Evolutionary conservation across 2,113 vertebrate species (phyloP).

Genomic region (Syngnathus scovelli): DNA sequence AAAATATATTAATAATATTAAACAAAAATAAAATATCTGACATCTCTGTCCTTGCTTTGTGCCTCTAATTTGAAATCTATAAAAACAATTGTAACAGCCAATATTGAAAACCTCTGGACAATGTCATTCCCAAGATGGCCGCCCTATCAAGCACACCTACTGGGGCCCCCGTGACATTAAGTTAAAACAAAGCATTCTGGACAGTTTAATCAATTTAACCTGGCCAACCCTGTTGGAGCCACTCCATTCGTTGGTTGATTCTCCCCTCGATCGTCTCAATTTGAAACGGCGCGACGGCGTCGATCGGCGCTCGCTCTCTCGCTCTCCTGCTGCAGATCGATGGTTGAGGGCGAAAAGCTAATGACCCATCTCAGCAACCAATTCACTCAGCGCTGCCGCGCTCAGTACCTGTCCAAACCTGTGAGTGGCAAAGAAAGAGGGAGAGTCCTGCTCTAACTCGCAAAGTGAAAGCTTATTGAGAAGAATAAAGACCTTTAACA

Average conservation of each 20-base stretch:
- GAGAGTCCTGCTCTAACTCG: conserved; percentile 21
- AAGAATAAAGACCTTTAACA: not conserved
- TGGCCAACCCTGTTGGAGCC: conserved; percentile 48
- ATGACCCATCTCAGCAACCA: conserved; percentile 70
- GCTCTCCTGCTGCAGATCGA: conserved; percentile 57
- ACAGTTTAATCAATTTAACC: conserved; percentile 66
- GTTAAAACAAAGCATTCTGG: conserved; percentile 63
- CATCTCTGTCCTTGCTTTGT: not conserved
- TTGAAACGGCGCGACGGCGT: conserved; percentile 42
- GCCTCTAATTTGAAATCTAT: not conserved
- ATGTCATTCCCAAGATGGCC: conserved; percentile 30
- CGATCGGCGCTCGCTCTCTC: conserved; percentile 21
- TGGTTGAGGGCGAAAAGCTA: conserved; percentile 63
- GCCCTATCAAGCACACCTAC: conserved; percentile 35
- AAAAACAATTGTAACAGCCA: too few species aligned
- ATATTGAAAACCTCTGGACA: not conserved
- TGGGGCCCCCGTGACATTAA: conserved; percentile 48
- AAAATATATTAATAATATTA: too few species aligned
- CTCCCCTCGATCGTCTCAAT: conserved; percentile 46
- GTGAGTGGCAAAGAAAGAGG: conserved; percentile 42
- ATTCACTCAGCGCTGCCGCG: conserved; percentile 67
- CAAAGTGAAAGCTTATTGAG: not conserved
- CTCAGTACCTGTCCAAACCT: conserved; percentile 64
- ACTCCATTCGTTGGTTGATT: conserved; percentile 56
- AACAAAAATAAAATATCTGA: not conserved